Evolutionary conservation across 2,888 invertebrate genomes (phyloP), one percentile per base, ranked within the genome.

Genomic region (Petrolisthes cinctipes): DNA sequence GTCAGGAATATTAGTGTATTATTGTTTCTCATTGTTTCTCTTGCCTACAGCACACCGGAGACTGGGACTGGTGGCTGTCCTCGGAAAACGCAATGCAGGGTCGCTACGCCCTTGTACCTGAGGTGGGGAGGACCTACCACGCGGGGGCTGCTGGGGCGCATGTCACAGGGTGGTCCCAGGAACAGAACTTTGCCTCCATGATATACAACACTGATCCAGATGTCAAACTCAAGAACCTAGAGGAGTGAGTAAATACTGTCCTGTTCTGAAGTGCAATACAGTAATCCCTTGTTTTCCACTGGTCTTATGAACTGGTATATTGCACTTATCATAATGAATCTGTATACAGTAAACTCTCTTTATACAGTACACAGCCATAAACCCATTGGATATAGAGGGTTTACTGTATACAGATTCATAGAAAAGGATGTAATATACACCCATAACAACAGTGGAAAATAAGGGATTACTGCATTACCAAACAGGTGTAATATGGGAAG

Each of bases 61-160:
- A 90, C 75, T 90, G 90, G 90, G 90, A 90, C 86, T 90, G 88
- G 90, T 85, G 90, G 90, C 82, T 90, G 37, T 82, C 56, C 61
- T 56, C 61, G 2, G 61, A 83, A 20, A 51, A 76, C 9, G 23
- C 78, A 9, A 54, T 83, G 9, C 85, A 82, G 71, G 88, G 84
- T 5, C 81, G 86, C 20, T 81, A 90, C 53, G 84, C 84, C 51
- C 82, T 90, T 14, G 86, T 90, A 9, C 90, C 90, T 0, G 90
- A 90, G 56, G 86, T 90, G 57, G 84, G 86, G 5, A 66, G 90
- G 53, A 86, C 88, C 11, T 85, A 75, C 54, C 90, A 90, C 66
- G 86, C 90, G 0, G 90, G 90, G 20, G 85, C 90, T 7, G 88
- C 90, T 7, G 90, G 90, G 4, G 90, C 88, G 3, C 90, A 90